Base-by-base conservation (phyloP, 2,888 invertebrate species). In the Lithosia quadra region DNA sequence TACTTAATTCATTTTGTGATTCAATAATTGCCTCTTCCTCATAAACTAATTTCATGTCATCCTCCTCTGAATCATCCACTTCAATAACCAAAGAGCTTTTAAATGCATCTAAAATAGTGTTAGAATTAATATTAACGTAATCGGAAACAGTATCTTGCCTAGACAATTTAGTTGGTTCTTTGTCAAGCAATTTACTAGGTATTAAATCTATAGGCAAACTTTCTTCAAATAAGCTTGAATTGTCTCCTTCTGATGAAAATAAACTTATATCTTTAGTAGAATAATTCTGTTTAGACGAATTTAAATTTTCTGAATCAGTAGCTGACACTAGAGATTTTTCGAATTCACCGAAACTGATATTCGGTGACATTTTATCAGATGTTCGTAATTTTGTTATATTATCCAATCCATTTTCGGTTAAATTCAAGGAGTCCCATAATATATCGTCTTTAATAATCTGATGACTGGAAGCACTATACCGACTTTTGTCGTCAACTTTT, bases 141-240 rank as follows among this genome's bases (percentile, higher is more conserved):
- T 86, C 82, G 22, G 65, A 65, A 36, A 69, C 70, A 5, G 65
- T 80, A 73, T 85, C 83, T 74, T 77, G 78, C 21, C 78, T 76
- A 28, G 39, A 28, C n/a, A 72, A 24, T 60, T 57, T 39, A 43
- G 61, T 72, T 63, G 83, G 71, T 69, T 88, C 91, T 77, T 88
- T 92, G 63, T 95, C 93, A 22, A 95, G 83, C 39, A 95, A 84
- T 72, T 95, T 92, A 78, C 92, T 94, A 18, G 95, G 86, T 81
- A 96, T 92, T 58, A 92, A 89, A 76, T 96, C 95, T 58, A 96
- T 77, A 39, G 94, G 92, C 53, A 96, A 88, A 80, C 96, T 96
- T 62, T 96, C 96, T 76, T 95, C 95, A 83, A 96, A 96, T 61
- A 96, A 83, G 86, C 93, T 95, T 3, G 95, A 95, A 87, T 94